A percentile compares a stretch with the other conserved stretches of the same genome.
These are phyloP conservation scores for Meriones psammophilus DNA, from an alignment of 2,797 vertebrate genomes.

Conservation along the genomic window DNA sequence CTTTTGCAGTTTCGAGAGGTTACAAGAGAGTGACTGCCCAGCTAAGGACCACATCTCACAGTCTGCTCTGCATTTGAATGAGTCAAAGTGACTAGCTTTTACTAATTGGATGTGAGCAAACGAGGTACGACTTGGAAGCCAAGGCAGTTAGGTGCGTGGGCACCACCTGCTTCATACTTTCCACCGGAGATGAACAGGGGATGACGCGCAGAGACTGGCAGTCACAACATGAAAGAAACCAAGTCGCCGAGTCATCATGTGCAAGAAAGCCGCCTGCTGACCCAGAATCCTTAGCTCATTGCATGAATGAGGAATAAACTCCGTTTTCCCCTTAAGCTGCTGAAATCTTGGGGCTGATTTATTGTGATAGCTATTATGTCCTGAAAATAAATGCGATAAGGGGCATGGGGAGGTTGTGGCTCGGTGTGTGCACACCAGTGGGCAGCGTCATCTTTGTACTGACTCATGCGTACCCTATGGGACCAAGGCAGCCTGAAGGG, in stretches of 20 bases:
- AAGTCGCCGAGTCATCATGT: neutral
- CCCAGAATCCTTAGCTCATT: neutral
- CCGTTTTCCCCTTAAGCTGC: neutral
- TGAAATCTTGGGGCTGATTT: conserved; percentile 8
- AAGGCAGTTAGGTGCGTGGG: neutral
- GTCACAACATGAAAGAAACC: neutral
- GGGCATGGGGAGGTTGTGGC: neutral
- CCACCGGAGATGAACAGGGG: neutral
- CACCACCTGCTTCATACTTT: neutral
- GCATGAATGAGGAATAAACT: neutral
- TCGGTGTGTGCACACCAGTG: neutral
- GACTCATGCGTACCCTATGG: neutral
- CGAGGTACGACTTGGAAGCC: neutral
- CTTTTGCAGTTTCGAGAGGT: neutral
- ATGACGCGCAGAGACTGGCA: neutral
- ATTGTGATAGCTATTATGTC: neutral
- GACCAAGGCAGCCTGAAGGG: neutral
- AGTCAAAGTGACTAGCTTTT: neutral
- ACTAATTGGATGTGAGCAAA: neutral
- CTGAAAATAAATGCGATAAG: conserved; percentile 2
- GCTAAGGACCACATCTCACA: neutral
- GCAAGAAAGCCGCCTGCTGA: conserved; percentile 3
- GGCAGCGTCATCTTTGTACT: neutral
- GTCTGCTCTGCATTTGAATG: neutral
- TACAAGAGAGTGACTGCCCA: neutral